Evolutionary conservation across 2,113 vertebrate species (phyloP).

Genomic region (Vidua chalybeata): DNA sequence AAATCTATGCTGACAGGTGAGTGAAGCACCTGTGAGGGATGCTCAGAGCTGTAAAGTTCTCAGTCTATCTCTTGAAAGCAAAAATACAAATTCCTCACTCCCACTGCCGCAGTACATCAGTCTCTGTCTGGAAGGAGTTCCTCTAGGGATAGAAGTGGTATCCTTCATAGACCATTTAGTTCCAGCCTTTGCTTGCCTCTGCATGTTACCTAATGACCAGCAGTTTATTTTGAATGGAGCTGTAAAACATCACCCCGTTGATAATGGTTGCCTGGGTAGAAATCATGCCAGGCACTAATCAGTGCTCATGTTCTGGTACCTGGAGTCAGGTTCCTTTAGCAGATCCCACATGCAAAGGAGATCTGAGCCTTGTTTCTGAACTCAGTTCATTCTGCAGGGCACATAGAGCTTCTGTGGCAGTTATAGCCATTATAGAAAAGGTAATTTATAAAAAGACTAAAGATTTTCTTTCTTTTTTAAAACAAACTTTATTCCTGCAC

Average conservation of each 20-base stretch:
- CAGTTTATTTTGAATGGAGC: neutral
- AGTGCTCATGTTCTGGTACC: neutral
- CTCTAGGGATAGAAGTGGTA: neutral
- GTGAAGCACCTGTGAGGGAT: neutral
- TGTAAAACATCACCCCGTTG: neutral
- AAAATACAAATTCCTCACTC: neutral
- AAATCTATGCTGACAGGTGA: constrained; percentile 81
- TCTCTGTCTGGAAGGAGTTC: neutral
- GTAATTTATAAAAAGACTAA: neutral
- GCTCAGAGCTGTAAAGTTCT: neutral
- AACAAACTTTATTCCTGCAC: neutral
- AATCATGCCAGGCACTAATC: neutral
- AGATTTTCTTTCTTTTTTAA: neutral
- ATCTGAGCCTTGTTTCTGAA: neutral
- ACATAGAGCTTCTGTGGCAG: neutral
- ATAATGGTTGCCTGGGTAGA: neutral
- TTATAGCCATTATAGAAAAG: neutral
- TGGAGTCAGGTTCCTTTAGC: neutral
- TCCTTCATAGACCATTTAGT: neutral
- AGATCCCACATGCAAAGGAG: neutral
- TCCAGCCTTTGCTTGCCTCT: neutral
- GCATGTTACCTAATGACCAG: neutral
- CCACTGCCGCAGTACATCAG: neutral
- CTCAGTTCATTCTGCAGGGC: neutral
- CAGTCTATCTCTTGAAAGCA: neutral